These are phyloP conservation scores for Thinocorus orbignyianus DNA, from an alignment of 2,113 vertebrate species.

Conservation along the genomic window DNA sequence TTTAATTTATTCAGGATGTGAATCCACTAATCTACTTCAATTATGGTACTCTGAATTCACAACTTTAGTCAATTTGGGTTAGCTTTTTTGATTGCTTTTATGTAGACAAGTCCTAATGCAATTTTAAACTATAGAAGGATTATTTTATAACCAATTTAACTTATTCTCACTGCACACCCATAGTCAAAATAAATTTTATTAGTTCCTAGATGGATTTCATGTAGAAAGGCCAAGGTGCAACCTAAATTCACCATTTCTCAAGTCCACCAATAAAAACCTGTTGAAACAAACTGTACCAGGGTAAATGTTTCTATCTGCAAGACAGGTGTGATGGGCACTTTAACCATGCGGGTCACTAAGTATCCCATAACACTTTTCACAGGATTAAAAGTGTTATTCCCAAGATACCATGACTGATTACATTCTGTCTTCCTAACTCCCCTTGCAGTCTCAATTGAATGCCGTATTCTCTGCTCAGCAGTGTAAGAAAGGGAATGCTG, in stretches of 20 bases:
- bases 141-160: not conserved
- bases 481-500: not conserved
- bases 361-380: not conserved
- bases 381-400: not conserved
- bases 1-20: slow-evolving; percentile 38
- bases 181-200: not conserved
- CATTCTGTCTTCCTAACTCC: not conserved
- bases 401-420: not conserved
- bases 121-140: slow-evolving; percentile 9
- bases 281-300: not conserved
- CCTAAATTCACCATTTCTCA: not conserved
- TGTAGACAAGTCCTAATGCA: not conserved
- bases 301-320: not conserved
- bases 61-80: slow-evolving; percentile 31
- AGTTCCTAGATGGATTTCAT: not conserved
- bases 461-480: not conserved
- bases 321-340: not conserved
- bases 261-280: not conserved
- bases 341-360: not conserved
- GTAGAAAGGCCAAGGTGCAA: not conserved
- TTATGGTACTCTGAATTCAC: slow-evolving; percentile 42
- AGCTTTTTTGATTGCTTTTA: not conserved
- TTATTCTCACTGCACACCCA: not conserved
- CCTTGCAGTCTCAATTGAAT: not conserved
- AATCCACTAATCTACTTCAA: slow-evolving; percentile 40